Base-by-base conservation (phyloP, 2,797 vertebrate genomes). In the Enteromius anoplus region DNA sequence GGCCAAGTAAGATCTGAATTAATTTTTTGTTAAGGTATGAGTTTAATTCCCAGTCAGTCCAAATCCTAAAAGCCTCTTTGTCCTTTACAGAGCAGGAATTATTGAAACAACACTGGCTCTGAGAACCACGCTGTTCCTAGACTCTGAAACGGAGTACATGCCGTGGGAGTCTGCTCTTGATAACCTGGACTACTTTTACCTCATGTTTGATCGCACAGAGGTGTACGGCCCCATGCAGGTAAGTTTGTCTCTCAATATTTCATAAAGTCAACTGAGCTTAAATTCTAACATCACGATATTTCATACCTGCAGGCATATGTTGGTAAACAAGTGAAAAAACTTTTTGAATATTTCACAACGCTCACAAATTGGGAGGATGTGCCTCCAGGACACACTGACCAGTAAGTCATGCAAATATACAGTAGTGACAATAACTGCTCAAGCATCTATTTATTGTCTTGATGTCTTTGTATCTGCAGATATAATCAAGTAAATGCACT, bases 141-240 rank as follows among this genome's bases (percentile, higher is more conserved):
- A 0, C 0, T 0, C 0, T 0, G 98, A 99, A 87, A 89, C 0
- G 0, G 94, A 91, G 0, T 99, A 97, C 87, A 93, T 98, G 88
- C 97, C 98, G 11, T 99, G 98, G 98, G 0, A 94, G 68, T 94
- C 96, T 0, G 95, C 97, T 0, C 81, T 97, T 29, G 89, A 26
- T 89, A 97, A 96, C 91, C 90, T 99, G 66, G 88, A 87, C 73
- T 99, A 96, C 92, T 97, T 96, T 90, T 89, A 90, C 88, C 94
- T 96, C 82, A 99, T 99, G 97, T 97, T 99, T 2, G 98, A 99
- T 88, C 96, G 97, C 84, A 94, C 91, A 0, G 95, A 97, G 21
- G 94, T 97, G 58, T 97, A 95, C 0, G 96, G 95, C 9, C 87
- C 77, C 81, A 97, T 99, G 96, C 91, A 95, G 96, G 98, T 99